Evolutionary conservation across 2,113 vertebrate genomes (phyloP), one percentile per base, ranked within the genome.

Genomic region (Myocastor coypus): DNA sequence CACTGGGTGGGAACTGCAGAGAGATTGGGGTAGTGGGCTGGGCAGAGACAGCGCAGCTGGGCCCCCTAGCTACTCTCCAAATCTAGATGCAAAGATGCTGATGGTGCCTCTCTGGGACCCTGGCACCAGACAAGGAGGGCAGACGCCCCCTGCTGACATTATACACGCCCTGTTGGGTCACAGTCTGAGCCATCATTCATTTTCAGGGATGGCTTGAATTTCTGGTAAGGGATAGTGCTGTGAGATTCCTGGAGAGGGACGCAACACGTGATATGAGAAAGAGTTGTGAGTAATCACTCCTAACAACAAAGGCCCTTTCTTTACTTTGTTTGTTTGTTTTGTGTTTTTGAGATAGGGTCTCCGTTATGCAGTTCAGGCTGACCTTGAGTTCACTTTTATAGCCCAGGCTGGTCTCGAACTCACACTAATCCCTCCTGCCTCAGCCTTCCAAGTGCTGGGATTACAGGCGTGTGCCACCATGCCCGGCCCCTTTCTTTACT

Each of bases 1-100:
- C 98, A 0, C 93, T 28, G 0, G 22, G 19, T 2, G 98, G 98
- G 9, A 98, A 95, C 98, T 98, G 71, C 42, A 22, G 75, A 91
- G 57, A 96, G 92, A 97, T 1, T 22, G n/a, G 0, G 24, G 11
- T 34, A 19, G 1, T 40, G 87, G 61, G 75, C 28, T 46, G 34
- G 37, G n/a, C 34, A 68, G 55, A 63, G 55, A 26, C 46, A 12
- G 57, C 40, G 83, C 16, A 42, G 14, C 63, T 6, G n/a, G 32
- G 8, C 57, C 50, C 55, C 30, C 16, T 1, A 26, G n/a, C 37
- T 22, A 55, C 34, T 93, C 42, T 46, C 37, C 73, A 69, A n/a
- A 22, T 26, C 46, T 95, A 86, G 14, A 73, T 94, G 64, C 46
- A 95, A 80, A 57, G 92, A 96, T 55, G 32, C 30, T 69, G 46